These are phyloP conservation scores for Chelonoidis abingdonii DNA, from an alignment of 2,113 vertebrate species.

Conservation along the genomic window DNA sequence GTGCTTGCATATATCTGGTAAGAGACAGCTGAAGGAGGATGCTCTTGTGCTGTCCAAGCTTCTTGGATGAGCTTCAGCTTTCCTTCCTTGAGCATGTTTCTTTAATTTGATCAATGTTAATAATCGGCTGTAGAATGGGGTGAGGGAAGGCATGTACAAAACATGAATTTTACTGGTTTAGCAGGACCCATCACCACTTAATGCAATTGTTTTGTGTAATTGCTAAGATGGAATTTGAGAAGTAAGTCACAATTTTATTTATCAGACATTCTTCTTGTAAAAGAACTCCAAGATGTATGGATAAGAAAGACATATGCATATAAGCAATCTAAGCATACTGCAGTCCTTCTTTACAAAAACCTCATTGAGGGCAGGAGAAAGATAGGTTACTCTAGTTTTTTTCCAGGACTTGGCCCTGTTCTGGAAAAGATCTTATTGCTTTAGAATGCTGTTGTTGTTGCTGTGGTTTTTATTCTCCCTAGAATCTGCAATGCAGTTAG, in stretches of 20 bases:
- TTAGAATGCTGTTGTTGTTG: background rate
- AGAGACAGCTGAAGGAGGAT: background rate
- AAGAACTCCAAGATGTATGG: background rate
- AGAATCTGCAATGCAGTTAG: conserved; percentile 1
- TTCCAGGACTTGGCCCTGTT: background rate
- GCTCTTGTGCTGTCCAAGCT: background rate
- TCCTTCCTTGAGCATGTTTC: background rate
- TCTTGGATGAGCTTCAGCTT: background rate
- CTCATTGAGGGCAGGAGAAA: background rate
- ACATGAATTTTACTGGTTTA: background rate
- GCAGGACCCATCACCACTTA: background rate
- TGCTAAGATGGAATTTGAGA: background rate
- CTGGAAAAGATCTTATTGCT: conserved; percentile 19
- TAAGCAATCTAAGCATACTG: background rate
- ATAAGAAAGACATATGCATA: no score
- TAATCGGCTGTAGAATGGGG: background rate
- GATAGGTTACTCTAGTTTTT: background rate
- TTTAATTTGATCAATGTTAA: background rate
- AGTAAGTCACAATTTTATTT: background rate
- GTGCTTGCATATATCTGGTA: background rate
- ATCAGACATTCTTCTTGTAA: background rate
- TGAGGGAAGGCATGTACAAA: background rate
- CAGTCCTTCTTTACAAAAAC: background rate
- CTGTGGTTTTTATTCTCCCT: conserved; percentile 5
- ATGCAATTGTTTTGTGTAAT: background rate